Conservation (phyloP, 2,113 vertebrate species). For the Hippolais icterina region DNA sequence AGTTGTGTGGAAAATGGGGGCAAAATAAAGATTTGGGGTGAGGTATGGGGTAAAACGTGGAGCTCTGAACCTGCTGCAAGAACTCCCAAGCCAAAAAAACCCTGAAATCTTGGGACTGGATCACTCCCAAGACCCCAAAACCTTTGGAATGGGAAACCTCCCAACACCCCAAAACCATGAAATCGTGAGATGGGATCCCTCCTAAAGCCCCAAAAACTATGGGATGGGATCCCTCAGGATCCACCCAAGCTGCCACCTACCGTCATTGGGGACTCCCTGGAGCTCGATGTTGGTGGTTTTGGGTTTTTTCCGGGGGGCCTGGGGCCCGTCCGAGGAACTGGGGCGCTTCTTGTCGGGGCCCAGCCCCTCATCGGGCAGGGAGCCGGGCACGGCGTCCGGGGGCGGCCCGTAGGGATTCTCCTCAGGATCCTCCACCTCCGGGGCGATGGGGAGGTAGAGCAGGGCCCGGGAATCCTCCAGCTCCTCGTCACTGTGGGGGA, state of each 20-base stretch:
- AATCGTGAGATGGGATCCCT: no score
- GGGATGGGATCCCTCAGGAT: background rate
- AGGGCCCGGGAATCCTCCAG: constrained; percentile 94
- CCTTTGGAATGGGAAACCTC: background rate
- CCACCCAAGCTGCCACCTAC: constrained; percentile 65
- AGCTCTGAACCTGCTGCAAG: no score
- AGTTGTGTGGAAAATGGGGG: no score
- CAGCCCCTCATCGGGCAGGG: constrained; percentile 79
- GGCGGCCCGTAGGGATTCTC: constrained; percentile 96
- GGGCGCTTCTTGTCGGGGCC: constrained; percentile 91
- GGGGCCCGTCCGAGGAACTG: constrained; percentile 85
- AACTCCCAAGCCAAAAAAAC: background rate
- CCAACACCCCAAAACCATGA: background rate
- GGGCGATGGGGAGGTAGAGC: constrained; percentile 94
- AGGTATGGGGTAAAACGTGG: background rate
- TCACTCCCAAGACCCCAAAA: rapidly evolving
- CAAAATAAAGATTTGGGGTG: background rate
- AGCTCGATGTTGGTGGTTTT: constrained; percentile 97
- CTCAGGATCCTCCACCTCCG: constrained; percentile 97
- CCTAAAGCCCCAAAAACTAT: background rate
- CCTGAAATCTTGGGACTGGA: background rate
- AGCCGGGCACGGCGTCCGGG: constrained; percentile 83
- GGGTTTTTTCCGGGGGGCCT: constrained; percentile 94
- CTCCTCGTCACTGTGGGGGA: constrained; percentile 81
- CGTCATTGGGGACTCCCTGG: constrained; percentile 95